phyloP scores from a whole-genome alignment of 2,797 vertebrate species.

The Pseudotriccus pelzelni region DNA sequence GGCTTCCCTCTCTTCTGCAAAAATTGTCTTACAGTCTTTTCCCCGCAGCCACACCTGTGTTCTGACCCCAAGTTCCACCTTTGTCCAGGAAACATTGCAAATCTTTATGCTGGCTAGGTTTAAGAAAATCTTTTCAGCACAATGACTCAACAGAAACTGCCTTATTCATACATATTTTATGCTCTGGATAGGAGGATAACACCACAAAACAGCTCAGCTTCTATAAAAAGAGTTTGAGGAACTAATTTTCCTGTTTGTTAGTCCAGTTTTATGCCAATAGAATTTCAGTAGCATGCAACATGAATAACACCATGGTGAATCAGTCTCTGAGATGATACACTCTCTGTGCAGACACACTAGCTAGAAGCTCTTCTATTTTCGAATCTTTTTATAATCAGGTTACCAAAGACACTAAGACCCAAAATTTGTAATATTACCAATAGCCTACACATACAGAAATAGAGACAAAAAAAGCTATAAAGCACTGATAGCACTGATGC shows the following conservation, averaged over 20 bases:
- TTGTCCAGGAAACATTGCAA: neutral
- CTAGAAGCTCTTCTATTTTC: neutral
- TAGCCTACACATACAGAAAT: neutral
- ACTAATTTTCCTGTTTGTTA: slow-evolving; percentile 28
- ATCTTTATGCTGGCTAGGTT: neutral
- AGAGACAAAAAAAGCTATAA: neutral
- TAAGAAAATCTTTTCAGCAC: neutral
- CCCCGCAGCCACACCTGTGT: neutral
- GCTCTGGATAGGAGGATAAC: neutral
- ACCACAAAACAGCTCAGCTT: neutral
- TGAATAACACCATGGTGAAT: neutral
- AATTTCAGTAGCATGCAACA: neutral
- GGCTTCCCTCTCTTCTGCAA: neutral
- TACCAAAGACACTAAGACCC: neutral
- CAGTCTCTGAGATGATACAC: neutral
- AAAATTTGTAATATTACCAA: neutral
- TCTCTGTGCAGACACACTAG: neutral
- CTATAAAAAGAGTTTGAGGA: neutral
- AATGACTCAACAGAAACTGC: slow-evolving; percentile 33
- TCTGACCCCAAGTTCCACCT: neutral
- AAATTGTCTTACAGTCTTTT: neutral
- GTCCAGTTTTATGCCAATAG: neutral
- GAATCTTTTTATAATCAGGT: neutral
- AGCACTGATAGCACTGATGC: neutral
- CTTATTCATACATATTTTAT: slow-evolving; percentile 46